Conservation (phyloP, 2,797 vertebrate species). For the Ceyx erithaca region DNA sequence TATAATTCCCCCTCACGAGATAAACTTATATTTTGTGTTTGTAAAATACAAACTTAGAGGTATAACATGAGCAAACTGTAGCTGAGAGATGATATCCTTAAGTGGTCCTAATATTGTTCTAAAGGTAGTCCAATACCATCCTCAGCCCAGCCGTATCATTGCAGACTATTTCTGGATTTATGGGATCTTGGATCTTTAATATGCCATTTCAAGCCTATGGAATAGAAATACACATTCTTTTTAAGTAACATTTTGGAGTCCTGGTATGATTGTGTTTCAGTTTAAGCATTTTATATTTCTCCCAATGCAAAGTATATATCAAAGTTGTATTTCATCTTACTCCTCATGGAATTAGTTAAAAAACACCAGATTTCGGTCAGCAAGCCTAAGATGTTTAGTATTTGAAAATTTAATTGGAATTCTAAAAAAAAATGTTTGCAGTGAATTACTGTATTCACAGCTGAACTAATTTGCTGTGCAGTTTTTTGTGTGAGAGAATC, state of each 20-base stretch:
- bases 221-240: not conserved
- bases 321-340: not conserved
- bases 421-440: not conserved
- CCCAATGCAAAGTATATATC: not conserved
- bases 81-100: not conserved
- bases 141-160: not conserved
- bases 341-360: not conserved
- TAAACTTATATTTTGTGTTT: constrained; percentile 20
- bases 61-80: not conserved
- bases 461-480: not conserved
- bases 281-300: not conserved
- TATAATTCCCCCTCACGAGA: constrained; percentile 38
- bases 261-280: not conserved
- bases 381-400: not conserved
- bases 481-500: not conserved
- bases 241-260: not conserved
- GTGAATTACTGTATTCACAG: not conserved
- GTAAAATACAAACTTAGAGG: not conserved
- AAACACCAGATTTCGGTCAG: not conserved
- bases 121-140: not conserved
- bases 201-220: not conserved
- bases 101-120: not conserved
- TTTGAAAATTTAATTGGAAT: not conserved
- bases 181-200: constrained; percentile 25
- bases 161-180: constrained; percentile 35